Evolutionary conservation across 2,113 vertebrate genomes (phyloP).

Genomic region (Callipepla squamata): DNA sequence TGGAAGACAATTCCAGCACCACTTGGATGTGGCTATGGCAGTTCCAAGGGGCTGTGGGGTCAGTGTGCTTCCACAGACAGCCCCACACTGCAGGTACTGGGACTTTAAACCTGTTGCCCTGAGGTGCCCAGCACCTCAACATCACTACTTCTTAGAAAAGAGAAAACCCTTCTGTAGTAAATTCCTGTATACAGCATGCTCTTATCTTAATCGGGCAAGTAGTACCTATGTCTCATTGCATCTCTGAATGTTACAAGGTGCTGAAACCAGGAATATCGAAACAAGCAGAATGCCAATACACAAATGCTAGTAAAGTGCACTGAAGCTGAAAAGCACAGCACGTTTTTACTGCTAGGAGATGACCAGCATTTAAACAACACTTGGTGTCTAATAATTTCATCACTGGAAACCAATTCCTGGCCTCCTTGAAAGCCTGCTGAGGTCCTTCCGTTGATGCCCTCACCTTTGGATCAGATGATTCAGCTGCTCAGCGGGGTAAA

Average conservation of each 20-base stretch:
- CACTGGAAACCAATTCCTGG: background rate
- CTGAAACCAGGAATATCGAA: background rate
- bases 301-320: background rate
- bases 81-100: background rate
- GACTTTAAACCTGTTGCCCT: background rate
- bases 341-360: background rate
- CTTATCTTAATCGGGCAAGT: background rate
- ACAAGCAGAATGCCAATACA: background rate
- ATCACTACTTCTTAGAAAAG: background rate
- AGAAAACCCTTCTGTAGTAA: background rate
- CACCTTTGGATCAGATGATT: background rate
- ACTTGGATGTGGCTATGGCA: background rate
- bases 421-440: background rate
- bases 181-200: background rate
- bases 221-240: background rate
- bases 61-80: rapidly evolving
- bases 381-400: background rate
- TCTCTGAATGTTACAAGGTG: background rate
- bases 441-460: background rate
- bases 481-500: background rate
- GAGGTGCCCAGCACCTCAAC: background rate
- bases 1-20: background rate
- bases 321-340: background rate
- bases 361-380: background rate
- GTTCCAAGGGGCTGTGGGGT: background rate